A percentile compares a stretch with the other conserved stretches of the same genome.
These are phyloP conservation scores for Epinotia demarniana DNA, from an alignment of 2,888 invertebrate genomes.

Conservation along the genomic window DNA sequence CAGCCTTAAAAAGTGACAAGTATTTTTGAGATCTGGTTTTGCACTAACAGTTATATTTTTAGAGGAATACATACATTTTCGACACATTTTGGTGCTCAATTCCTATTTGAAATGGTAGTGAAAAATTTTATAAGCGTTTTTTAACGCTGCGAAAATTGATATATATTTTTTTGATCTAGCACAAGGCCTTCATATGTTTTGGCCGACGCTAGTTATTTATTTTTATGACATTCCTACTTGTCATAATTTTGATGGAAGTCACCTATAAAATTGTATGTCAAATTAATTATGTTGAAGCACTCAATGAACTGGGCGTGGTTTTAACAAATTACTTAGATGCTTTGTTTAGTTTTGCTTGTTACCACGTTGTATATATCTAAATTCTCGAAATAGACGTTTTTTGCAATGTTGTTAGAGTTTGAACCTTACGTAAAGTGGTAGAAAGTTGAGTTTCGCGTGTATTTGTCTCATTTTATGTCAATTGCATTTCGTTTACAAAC, in stretches of 20 bases:
- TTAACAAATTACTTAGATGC: constrained; percentile 33
- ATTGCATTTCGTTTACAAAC: background rate
- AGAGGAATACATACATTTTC: constrained; percentile 27
- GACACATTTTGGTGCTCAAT: constrained; percentile 41
- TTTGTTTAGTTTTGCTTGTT: constrained; percentile 35
- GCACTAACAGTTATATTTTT: constrained; percentile 31
- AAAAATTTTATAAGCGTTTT: constrained; percentile 24
- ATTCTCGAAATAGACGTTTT: background rate
- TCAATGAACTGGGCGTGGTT: constrained; percentile 31
- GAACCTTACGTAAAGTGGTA: background rate
- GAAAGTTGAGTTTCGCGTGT: background rate
- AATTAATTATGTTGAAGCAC: constrained; percentile 36
- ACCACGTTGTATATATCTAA: constrained; percentile 33
- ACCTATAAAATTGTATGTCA: constrained; percentile 71
- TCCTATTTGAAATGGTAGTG: constrained; percentile 7
- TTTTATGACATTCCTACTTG: constrained; percentile 54
- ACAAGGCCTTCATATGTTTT: constrained; percentile 81
- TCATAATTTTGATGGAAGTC: constrained; percentile 59
- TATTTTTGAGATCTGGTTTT: constrained; percentile 45
- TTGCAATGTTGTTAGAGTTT: constrained; percentile 7
- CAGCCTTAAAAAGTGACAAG: constrained; percentile 36
- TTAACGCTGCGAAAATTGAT: constrained; percentile 37
- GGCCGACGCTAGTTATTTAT: constrained; percentile 57
- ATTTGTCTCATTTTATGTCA: background rate
- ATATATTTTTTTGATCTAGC: constrained; percentile 48